Evolutionary conservation across 2,797 vertebrate genomes (phyloP).

Genomic region (Acanthornis magna): DNA sequence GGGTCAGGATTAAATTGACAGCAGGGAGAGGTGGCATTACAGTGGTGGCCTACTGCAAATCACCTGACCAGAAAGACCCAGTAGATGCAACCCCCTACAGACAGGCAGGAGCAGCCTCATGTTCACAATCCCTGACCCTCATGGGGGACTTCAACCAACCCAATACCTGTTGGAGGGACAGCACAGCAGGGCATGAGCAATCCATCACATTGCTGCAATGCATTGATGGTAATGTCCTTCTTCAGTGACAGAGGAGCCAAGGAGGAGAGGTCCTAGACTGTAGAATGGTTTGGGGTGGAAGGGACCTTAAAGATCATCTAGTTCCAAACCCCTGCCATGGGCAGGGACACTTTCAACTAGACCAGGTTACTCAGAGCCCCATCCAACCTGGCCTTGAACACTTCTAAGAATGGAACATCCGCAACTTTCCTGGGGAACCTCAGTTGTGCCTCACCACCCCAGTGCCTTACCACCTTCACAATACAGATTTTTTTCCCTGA

Average conservation of each 20-base stretch:
- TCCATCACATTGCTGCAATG: not conserved
- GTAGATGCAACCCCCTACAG: not conserved
- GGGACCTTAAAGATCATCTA: not conserved
- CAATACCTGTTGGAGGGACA: not conserved
- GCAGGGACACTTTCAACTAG: not conserved
- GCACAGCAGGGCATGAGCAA: not conserved
- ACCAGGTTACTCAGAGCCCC: not conserved
- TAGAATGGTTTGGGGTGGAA: not conserved
- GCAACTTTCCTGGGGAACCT: not conserved
- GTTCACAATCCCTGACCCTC: not conserved
- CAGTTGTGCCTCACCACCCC: not conserved
- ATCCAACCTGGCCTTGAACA: not conserved
- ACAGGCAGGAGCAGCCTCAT: not conserved
- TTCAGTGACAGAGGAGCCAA: not conserved
- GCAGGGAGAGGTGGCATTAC: not conserved
- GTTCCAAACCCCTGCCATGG: rapidly evolving
- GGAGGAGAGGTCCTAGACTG: not conserved
- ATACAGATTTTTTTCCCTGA: not conserved
- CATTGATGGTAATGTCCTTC: not conserved
- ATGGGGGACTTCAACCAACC: not conserved
- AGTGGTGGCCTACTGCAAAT: not conserved
- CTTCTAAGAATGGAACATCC: not conserved
- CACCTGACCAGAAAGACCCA: not conserved
- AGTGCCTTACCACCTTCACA: not conserved
- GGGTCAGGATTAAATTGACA: not conserved